These are phyloP conservation scores for Saccostrea glomerata DNA, from an alignment of 1,140 invertebrate species.

Conservation along the genomic window DNA sequence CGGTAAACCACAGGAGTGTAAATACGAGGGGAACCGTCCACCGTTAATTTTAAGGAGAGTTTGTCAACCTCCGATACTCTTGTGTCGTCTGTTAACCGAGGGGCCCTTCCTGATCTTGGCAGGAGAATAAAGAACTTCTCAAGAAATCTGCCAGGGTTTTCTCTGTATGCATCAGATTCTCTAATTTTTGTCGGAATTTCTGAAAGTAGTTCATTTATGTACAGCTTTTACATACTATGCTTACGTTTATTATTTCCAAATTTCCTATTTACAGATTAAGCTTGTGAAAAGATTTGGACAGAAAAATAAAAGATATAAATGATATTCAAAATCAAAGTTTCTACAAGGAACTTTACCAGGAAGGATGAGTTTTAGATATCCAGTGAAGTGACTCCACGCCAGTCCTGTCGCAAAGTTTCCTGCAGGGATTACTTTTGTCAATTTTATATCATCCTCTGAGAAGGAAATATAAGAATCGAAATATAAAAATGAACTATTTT, in stretches of 20 bases:
- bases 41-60: conserved; percentile 20
- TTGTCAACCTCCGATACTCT: conserved; percentile 27
- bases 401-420: conserved; percentile 54
- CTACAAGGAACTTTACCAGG: conserved; percentile 39
- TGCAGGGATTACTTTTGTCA: conserved; percentile 41
- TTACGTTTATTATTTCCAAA: too few relatives aligned
- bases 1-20: conserved; percentile 43
- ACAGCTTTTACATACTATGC: too few relatives aligned
- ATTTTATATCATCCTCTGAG: not conserved
- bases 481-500: too few relatives aligned
- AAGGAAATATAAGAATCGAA: not conserved
- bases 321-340: too few relatives aligned
- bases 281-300: too few relatives aligned
- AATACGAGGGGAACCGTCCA: conserved; percentile 26
- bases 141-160: conserved; percentile 36
- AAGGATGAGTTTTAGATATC: conserved; percentile 51
- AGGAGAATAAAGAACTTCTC: conserved; percentile 47
- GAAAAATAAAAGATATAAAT: too few relatives aligned
- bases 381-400: conserved; percentile 53
- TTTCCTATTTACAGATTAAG: too few relatives aligned
- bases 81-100: conserved; percentile 19
- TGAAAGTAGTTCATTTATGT: not conserved
- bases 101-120: conserved; percentile 26
- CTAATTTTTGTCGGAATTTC: not conserved
- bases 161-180: conserved; percentile 23